A percentile compares a stretch with the other conserved stretches of the same genome.
These are phyloP conservation scores for Spinus olivaceus DNA, from an alignment of 2,797 vertebrate species.

Conservation along the genomic window DNA sequence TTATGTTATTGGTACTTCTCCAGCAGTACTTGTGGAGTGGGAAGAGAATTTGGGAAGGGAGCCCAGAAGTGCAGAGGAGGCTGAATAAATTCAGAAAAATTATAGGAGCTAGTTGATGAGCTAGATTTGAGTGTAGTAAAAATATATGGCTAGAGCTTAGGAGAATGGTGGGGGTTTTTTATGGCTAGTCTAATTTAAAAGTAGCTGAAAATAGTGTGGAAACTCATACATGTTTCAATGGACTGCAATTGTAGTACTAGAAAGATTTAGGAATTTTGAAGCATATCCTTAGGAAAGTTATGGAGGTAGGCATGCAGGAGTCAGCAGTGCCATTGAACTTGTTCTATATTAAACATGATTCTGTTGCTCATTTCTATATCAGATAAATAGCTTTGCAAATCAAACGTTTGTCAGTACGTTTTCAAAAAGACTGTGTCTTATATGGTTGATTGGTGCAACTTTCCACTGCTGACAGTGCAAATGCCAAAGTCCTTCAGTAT, in stretches of 20 bases:
- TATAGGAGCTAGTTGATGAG: conserved; percentile 10
- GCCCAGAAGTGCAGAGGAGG: conserved; percentile 42
- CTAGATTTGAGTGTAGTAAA: conserved; percentile 10
- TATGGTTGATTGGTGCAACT: not conserved
- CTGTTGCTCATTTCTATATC: not conserved
- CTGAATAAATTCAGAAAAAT: conserved; percentile 25
- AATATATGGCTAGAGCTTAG: conserved; percentile 3
- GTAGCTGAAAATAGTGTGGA: not conserved
- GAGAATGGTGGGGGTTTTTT: not conserved
- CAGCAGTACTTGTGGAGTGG: not conserved
- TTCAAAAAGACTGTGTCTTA: not conserved
- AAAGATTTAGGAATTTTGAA: not conserved
- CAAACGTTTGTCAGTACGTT: not conserved
- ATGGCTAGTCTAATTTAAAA: conserved; percentile 26
- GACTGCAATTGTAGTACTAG: not conserved
- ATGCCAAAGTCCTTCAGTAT: not conserved
- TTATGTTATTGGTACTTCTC: conserved; percentile 30
- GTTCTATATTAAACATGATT: not conserved
- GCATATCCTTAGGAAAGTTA: not conserved
- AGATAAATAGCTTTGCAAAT: not conserved
- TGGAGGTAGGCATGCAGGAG: not conserved
- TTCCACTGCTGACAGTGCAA: not conserved
- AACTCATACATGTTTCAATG: not conserved
- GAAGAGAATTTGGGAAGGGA: conserved; percentile 28
- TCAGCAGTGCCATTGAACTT: not conserved